Conservation (phyloP, 2,113 vertebrate species). For the Apodemus speciosus region DNA sequence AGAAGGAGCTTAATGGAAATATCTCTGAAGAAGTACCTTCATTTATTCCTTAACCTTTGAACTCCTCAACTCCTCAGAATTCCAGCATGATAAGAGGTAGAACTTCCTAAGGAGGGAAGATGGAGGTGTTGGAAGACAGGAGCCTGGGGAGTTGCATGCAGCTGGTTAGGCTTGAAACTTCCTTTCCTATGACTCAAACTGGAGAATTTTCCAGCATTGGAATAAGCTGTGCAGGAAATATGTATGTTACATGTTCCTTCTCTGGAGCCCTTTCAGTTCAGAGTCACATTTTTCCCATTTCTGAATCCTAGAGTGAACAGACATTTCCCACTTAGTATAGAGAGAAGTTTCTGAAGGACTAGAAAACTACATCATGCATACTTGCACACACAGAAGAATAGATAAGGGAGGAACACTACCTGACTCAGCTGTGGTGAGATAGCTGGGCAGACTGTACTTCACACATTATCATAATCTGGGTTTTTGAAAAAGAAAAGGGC, state of each 20-base stretch:
- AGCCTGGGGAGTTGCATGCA: neutral
- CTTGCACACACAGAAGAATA: neutral
- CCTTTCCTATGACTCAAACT: neutral
- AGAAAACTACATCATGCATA: neutral
- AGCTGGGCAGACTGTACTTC: neutral
- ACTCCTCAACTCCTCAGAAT: neutral
- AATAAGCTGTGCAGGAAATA: neutral
- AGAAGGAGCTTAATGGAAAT: neutral
- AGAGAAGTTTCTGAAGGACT: neutral
- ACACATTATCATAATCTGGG: neutral
- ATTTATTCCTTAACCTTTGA: neutral
- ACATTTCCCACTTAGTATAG: neutral
- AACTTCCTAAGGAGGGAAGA: neutral
- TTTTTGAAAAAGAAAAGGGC: neutral
- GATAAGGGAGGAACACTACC: neutral
- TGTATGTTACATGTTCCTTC: neutral
- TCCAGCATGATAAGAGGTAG: no score
- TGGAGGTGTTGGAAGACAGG: neutral
- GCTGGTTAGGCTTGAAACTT: neutral
- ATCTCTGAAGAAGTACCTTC: neutral
- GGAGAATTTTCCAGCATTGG: neutral
- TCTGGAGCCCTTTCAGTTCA: neutral
- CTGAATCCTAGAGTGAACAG: neutral
- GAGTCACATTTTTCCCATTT: neutral
- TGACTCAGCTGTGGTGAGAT: neutral